Evolutionary conservation across 2,113 vertebrate species (phyloP).

Genomic region (Pygoscelis antarcticus): DNA sequence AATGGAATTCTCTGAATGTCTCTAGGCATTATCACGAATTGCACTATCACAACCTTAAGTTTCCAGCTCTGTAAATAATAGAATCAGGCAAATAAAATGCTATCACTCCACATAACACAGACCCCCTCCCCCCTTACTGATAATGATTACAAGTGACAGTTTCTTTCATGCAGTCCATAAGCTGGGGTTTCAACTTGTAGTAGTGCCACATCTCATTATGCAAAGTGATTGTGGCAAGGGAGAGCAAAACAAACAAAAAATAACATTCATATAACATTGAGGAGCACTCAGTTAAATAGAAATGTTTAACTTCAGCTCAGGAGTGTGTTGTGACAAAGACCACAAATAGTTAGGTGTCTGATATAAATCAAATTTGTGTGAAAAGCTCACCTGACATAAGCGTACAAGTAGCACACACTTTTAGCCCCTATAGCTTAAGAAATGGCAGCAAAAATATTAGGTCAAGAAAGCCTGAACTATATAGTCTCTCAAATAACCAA

Average conservation of each 20-base stretch:
- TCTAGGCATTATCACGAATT: not conserved
- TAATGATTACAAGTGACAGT: conserved; percentile 30
- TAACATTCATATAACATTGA: conserved; percentile 1
- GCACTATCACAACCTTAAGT: conserved; percentile 2
- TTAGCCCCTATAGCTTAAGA: not conserved
- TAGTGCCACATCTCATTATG: conserved; percentile 31
- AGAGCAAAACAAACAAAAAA: conserved; percentile 2
- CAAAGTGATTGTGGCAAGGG: not conserved
- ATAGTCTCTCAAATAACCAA: not conserved
- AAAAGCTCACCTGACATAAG: not conserved
- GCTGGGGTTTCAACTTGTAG: not conserved
- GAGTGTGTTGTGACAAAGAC: not conserved
- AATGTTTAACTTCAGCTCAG: not conserved
- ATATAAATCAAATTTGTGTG: not conserved
- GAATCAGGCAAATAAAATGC: conserved; percentile 17
- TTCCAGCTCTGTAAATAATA: not conserved
- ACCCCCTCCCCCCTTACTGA: not conserved
- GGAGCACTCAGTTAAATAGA: not conserved
- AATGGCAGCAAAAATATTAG: not conserved
- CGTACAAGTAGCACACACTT: not conserved
- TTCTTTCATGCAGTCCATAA: conserved; percentile 17
- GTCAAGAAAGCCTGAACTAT: not conserved
- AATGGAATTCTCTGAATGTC: conserved; percentile 15
- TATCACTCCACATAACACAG: not conserved
- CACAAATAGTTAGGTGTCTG: not conserved